Percentiles rank a stretch among this genome's conserved stretches.
These are phyloP conservation scores for Caranx ignobilis DNA, from an alignment of 2,113 vertebrate species.

Conservation along the genomic window DNA sequence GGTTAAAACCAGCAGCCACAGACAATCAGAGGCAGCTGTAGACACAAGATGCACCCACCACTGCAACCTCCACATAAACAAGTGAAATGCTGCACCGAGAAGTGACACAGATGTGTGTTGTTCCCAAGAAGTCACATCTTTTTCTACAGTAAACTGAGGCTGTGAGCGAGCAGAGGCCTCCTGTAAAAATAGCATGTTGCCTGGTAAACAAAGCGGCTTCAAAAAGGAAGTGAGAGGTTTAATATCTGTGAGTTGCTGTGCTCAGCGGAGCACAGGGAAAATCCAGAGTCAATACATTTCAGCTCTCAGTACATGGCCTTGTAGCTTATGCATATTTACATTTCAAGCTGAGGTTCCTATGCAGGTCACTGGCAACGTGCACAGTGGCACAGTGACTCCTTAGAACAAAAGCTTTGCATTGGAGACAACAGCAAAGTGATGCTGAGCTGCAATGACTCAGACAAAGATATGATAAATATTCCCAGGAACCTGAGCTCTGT, in stretches of 20 bases:
- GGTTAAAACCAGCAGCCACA: background rate
- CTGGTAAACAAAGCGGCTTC: slow-evolving; percentile 90
- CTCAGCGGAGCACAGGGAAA: slow-evolving; percentile 61
- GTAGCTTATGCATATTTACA: slow-evolving; percentile 49
- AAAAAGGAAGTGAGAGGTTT: slow-evolving; percentile 93
- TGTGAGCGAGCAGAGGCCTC: slow-evolving; percentile 58
- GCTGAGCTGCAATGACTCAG: background rate
- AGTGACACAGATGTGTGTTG: slow-evolving; percentile 4
- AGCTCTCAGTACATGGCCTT: slow-evolving; percentile 23
- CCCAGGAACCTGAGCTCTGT: background rate
- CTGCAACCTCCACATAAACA: background rate
- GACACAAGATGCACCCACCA: background rate
- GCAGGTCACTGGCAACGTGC: slow-evolving; percentile 11
- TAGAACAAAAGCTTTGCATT: background rate
- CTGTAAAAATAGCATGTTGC: slow-evolving; percentile 88
- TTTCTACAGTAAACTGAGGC: slow-evolving; percentile 33
- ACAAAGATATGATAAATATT: background rate
- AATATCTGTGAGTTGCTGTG: slow-evolving; percentile 79
- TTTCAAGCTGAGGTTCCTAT: slow-evolving; percentile 35
- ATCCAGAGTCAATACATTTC: slow-evolving; percentile 56
- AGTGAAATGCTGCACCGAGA: background rate
- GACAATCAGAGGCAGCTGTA: background rate
- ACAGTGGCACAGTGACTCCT: slow-evolving; percentile 7
- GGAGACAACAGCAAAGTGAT: background rate
- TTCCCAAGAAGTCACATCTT: slow-evolving; percentile 34